These are phyloP conservation scores for Sebastes taczanowskii DNA, from an alignment of 2,797 vertebrate genomes.

Conservation along the genomic window DNA sequence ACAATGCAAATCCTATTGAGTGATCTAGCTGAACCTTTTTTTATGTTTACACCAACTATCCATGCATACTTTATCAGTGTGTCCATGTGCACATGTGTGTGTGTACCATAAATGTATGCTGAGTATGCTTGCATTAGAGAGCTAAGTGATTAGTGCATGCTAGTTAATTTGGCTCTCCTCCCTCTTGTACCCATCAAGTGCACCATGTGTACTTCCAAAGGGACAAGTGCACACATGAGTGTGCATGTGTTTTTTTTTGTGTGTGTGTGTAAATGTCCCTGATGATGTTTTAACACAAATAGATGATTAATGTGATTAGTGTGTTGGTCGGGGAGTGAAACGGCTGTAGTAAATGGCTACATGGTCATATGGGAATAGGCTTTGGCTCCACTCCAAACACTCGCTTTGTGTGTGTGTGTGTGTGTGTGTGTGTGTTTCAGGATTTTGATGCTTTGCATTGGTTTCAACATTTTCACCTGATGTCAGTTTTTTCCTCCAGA, in stretches of 20 bases:
- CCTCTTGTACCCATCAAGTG: conserved; percentile 67
- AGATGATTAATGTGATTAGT: conserved; percentile 94
- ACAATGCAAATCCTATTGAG: background rate
- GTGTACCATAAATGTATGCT: conserved; percentile 15
- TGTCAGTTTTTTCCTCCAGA: background rate
- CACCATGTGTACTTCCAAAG: conserved; percentile 63
- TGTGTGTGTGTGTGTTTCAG: conserved; percentile 35
- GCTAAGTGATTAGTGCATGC: conserved; percentile 73
- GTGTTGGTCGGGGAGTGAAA: conserved; percentile 83
- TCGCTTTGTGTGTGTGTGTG: conserved; percentile 64
- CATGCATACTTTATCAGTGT: background rate
- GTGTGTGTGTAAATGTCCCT: conserved; percentile 77
- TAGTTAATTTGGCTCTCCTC: conserved; percentile 76
- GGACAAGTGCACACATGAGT: conserved; percentile 24
- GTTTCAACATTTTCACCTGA: background rate
- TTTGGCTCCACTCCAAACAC: conserved; percentile 80
- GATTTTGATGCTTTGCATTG: conserved; percentile 33
- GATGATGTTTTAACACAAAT: conserved; percentile 92
- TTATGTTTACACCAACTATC: background rate
- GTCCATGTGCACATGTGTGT: conserved; percentile 11
- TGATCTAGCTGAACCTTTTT: background rate
- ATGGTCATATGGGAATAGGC: conserved; percentile 83
- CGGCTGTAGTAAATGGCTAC: conserved; percentile 83
- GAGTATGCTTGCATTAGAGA: conserved; percentile 64
- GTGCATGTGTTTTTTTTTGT: conserved; percentile 29